phyloP scores from a whole-genome alignment of 2,113 vertebrate genomes.

The Taurulus bubalis region DNA sequence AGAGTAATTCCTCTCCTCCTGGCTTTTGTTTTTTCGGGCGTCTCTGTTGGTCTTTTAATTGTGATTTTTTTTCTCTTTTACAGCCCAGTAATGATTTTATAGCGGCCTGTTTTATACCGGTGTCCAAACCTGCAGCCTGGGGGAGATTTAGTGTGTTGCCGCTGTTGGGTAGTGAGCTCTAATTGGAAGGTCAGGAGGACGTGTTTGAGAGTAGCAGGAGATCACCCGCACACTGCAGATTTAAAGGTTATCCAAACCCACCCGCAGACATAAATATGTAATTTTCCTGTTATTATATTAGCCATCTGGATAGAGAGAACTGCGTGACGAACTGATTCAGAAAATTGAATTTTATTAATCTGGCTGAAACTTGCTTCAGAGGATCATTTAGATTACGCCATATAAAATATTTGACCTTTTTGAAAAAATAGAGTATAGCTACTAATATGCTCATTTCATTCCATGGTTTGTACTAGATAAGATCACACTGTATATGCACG shows the following conservation, averaged over 20 bases:
- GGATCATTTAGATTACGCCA: constrained; percentile 5
- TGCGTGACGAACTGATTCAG: constrained; percentile 30
- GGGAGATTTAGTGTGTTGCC: constrained; percentile 78
- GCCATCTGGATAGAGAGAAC: constrained; percentile 52
- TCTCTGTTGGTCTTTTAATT: constrained; percentile 71
- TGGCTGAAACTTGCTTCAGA: constrained; percentile 14
- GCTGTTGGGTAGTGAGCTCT: constrained; percentile 73
- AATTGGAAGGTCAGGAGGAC: constrained; percentile 82
- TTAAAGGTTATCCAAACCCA: constrained; percentile 90
- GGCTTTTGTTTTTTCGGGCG: constrained; percentile 69
- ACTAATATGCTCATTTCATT: neutral
- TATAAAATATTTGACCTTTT: constrained; percentile 16
- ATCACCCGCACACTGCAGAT: constrained; percentile 79
- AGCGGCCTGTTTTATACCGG: constrained; percentile 74
- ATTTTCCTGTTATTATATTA: constrained; percentile 67
- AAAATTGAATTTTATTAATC: constrained; percentile 28
- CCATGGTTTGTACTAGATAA: neutral
- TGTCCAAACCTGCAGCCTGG: constrained; percentile 73
- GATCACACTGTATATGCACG: neutral
- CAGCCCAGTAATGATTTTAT: constrained; percentile 78
- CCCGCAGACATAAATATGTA: constrained; percentile 72
- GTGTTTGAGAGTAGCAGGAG: constrained; percentile 77
- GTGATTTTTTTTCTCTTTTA: constrained; percentile 79
- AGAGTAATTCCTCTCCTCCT: constrained; percentile 63
- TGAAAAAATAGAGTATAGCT: constrained; percentile 9